Evolutionary conservation across 1,140 invertebrate species (phyloP).

Genomic region (Eciton burchellii): DNA sequence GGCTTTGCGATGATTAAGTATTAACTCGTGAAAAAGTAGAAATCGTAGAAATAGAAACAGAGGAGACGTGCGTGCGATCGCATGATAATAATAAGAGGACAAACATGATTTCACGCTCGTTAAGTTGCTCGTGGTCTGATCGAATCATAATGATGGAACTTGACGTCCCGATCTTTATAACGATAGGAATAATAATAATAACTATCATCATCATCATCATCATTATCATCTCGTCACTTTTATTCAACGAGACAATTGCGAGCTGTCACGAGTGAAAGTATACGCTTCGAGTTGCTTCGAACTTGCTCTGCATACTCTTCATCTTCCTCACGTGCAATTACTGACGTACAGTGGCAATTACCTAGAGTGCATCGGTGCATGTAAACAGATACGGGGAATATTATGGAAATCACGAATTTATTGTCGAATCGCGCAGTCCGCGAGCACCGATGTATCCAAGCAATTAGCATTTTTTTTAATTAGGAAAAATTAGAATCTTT

Average conservation of each 20-base stretch:
- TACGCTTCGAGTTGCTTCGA: constrained; percentile 7
- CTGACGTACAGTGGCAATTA: constrained; percentile 65
- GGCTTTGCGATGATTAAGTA: too few relatives aligned
- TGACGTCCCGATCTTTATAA: constrained; percentile 22
- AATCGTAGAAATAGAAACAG: too few relatives aligned
- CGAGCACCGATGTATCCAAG: background rate
- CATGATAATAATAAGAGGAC: background rate
- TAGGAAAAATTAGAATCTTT: too few relatives aligned
- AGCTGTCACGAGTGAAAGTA: constrained; percentile 37
- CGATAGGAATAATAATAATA: constrained; percentile 28
- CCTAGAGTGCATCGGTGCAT: constrained; percentile 61
- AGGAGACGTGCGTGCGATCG: background rate
- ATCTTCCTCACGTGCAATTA: constrained; percentile 20
- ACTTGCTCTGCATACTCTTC: background rate
- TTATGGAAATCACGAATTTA: constrained; percentile 47
- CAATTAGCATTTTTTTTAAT: too few relatives aligned
- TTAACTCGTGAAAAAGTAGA: background rate
- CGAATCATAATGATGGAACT: constrained; percentile 9
- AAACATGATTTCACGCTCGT: background rate
- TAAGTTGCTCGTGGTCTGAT: background rate
- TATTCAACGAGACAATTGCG: constrained; percentile 36
- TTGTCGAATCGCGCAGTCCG: constrained; percentile 23
- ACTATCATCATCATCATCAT: too few relatives aligned
- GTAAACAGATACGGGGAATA: constrained; percentile 35
- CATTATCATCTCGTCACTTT: constrained; percentile 31